Evolutionary conservation across 2,888 invertebrate species (phyloP).

Genomic region (Tenthredo mesomela): DNA sequence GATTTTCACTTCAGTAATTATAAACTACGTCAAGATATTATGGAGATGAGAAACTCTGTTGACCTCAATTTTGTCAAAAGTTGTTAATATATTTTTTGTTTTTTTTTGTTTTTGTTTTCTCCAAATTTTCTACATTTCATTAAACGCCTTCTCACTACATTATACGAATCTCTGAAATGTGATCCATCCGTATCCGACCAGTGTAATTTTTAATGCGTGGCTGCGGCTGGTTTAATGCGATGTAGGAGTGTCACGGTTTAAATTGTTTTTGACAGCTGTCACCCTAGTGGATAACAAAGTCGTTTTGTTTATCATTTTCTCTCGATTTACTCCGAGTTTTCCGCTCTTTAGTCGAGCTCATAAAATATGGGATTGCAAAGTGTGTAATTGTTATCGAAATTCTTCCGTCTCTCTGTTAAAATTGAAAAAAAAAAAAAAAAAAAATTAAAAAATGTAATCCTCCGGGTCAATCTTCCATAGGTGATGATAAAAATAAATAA

Average conservation of each 20-base stretch:
- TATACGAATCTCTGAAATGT: background rate
- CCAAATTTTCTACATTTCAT: background rate
- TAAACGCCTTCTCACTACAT: background rate
- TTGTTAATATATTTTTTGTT: background rate
- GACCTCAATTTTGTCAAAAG: background rate
- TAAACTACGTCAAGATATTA: background rate
- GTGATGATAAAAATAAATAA: background rate
- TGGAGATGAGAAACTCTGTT: background rate
- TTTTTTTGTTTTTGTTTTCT: too few species aligned
- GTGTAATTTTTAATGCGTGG: background rate
- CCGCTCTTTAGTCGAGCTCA: background rate
- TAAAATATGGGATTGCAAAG: background rate
- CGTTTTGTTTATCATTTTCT: background rate
- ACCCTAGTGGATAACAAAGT: background rate
- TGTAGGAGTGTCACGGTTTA: slow-evolving; percentile 2
- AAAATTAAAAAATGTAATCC: background rate
- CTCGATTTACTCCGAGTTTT: background rate
- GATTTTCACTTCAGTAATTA: background rate
- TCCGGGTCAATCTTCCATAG: too few species aligned
- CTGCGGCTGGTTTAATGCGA: slow-evolving; percentile 21
- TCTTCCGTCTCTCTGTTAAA: background rate
- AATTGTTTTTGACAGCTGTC: slow-evolving; percentile 33
- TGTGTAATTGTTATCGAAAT: background rate
- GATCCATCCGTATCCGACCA: background rate
- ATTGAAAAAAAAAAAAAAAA: background rate